Base-by-base conservation (phyloP, 2,888 invertebrate genomes). In the Zootermopsis nevadensis region DNA sequence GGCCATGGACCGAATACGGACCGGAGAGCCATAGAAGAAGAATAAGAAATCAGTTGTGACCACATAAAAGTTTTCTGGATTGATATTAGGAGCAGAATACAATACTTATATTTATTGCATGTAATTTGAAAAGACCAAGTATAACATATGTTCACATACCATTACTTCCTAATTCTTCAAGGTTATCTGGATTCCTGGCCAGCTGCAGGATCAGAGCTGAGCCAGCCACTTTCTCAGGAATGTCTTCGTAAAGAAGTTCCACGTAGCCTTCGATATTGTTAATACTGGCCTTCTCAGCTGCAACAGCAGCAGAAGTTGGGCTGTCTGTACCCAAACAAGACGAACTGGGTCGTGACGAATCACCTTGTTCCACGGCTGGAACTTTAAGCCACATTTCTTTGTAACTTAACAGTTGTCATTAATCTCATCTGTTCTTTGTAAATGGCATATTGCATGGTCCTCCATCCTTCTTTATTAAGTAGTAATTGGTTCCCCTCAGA, bases 241-340 rank as follows among this genome's bases (percentile, higher is more conserved):
- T 93, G 86, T 98, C 98, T 90, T 99, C 99, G 90, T 99, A 99
- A 31, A 99, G 91, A 85, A 99, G 90, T 90, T 99, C 99, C 82
- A 99, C 95, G 90, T 99, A 99, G 87, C 95, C 96, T 89, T 99
- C 97, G 85, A 99, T 93, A 89, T 94, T 94, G 88, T 95, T 95
- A 86, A 98, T 94, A 85, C 95, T 93, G 35, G 94, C 93, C 82
- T 93, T 93, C 89, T 95, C 94, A 33, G 91, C 77, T 35, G 79
- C 69, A 2, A 55, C 94, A 35, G 91, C 60, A 19, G 72, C 31
- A 48, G 83, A 84, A 35, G 74, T 24, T 30, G 83, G 55, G 76
- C 83, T 82, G 31, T 85, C 85, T 35, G 84, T 82, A 35, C 83
- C 84, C 48, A 80, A 85, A 38, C 81, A 84, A 38, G 84, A 83